Evolutionary conservation across 1,140 invertebrate genomes (phyloP), one percentile per base, ranked within the genome.

Genomic region (Argopecten irradians): DNA sequence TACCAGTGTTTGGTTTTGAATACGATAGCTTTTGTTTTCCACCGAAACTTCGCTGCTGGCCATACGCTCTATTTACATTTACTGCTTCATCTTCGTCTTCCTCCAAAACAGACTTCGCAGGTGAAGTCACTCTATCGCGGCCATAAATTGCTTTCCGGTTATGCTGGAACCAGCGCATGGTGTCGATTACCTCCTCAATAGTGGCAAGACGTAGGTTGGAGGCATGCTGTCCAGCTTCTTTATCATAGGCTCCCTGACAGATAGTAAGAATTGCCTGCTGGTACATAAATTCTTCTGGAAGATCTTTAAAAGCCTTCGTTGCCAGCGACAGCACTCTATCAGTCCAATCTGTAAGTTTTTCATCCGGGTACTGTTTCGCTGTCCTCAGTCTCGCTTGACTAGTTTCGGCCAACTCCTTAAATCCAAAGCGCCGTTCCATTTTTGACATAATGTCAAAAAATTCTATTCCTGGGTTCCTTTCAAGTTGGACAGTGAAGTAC

Each of bases 161-260:
- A 33, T 86, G 46, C 32, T 86, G 85, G 35, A 22, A 86, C 85
- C 85, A 86, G 11, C 43, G 34, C 0, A 86, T 71, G 0, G 71
- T 9, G 82, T 82, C 33, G 0, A 86, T 16, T 19, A 34, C 46
- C 0, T 33, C 85, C 9, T 86, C 16, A 19, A 86, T 43, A 0
- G 43, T 33, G 16, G 22, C 8, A 19, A 19, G 11, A 22, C 19
- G 5, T n/a, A 28, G 22, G 0, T 1, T 86, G 0, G 46, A 13
- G 16, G 85, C 34, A 82, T 86, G 46, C 32, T 82, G 43, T 11
- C 85, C 85, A 9, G 85, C 46, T 13, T 86, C 85, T 22, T 86
- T 86, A 13, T 86, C 85, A 0, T 19, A 8, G 35, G 35, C 39
- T 1, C 85, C 85, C 14, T 82, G 85, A 41, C 85, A 86, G 13